These are phyloP conservation scores for Heptranchias perlo DNA, from an alignment of 2,113 vertebrate species.

Conservation along the genomic window DNA sequence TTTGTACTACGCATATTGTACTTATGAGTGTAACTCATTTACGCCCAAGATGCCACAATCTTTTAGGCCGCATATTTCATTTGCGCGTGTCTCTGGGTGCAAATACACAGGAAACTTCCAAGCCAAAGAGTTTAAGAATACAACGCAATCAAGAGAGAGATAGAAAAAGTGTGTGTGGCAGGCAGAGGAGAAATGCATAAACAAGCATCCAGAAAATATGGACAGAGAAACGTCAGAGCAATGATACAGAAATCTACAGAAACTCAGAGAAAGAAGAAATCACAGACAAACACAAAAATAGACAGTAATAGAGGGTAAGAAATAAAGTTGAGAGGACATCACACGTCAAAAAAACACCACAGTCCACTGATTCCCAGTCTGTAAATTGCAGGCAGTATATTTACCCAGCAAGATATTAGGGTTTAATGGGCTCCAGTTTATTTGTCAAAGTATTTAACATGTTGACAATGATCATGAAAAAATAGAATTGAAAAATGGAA, in stretches of 20 bases:
- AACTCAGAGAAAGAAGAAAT: background rate
- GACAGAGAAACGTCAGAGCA: background rate
- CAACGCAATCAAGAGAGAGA: background rate
- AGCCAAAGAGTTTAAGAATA: background rate
- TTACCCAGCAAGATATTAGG: background rate
- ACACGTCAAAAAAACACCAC: background rate
- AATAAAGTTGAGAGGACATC: background rate
- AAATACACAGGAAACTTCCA: background rate
- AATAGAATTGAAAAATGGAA: background rate
- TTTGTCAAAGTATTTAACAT: background rate
- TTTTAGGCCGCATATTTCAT: background rate
- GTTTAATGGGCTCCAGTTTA: background rate
- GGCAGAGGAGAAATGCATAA: background rate
- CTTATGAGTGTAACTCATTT: background rate
- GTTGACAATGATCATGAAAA: background rate
- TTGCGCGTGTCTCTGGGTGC: background rate
- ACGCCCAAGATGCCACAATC: background rate
- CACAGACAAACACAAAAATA: background rate
- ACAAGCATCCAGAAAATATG: background rate
- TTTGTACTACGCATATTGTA: background rate
- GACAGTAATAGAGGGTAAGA: background rate
- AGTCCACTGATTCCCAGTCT: background rate
- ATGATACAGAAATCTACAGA: background rate
- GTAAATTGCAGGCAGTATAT: background rate
- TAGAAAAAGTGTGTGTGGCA: background rate